Evolutionary conservation across 2,888 invertebrate genomes (phyloP).

Genomic region (Glyphotaelius pellucidus): DNA sequence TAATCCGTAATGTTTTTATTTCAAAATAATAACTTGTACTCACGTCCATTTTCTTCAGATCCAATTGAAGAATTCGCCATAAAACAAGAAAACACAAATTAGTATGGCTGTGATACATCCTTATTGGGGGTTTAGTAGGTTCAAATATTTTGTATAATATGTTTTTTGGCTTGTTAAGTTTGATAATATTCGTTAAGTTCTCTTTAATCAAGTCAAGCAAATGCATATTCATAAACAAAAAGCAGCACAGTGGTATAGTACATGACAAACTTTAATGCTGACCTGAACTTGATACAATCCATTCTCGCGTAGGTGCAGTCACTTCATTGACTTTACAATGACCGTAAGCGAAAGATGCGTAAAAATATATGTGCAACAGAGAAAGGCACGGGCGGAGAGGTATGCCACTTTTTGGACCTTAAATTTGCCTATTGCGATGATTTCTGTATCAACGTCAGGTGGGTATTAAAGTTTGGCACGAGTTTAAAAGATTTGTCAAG

Average conservation of each 20-base stretch:
- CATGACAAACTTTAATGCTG: too few relatives aligned
- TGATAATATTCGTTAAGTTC: not conserved
- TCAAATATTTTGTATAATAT: not conserved
- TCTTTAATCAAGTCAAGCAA: not conserved
- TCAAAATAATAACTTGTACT: constrained; percentile 59
- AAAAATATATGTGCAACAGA: too few relatives aligned
- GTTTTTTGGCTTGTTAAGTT: not conserved
- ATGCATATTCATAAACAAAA: not conserved
- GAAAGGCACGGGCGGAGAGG: too few relatives aligned
- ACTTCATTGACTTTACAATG: too few relatives aligned
- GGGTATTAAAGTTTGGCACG: too few relatives aligned
- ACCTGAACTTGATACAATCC: too few relatives aligned
- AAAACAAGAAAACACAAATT: constrained; percentile 61
- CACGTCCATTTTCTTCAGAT: constrained; percentile 63
- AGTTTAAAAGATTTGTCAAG: not conserved
- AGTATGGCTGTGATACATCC: constrained; percentile 2
- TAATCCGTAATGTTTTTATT: constrained; percentile 51
- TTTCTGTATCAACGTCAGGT: too few relatives aligned
- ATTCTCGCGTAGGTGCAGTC: too few relatives aligned
- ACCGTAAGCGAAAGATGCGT: too few relatives aligned
- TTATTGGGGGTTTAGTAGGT: not conserved
- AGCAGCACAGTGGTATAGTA: not conserved
- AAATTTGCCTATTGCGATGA: too few relatives aligned
- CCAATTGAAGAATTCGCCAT: constrained; percentile 56
- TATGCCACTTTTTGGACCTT: too few relatives aligned